Evolutionary conservation across 2,888 invertebrate species (phyloP).

Genomic region (Sepioteuthis lessoniana): DNA sequence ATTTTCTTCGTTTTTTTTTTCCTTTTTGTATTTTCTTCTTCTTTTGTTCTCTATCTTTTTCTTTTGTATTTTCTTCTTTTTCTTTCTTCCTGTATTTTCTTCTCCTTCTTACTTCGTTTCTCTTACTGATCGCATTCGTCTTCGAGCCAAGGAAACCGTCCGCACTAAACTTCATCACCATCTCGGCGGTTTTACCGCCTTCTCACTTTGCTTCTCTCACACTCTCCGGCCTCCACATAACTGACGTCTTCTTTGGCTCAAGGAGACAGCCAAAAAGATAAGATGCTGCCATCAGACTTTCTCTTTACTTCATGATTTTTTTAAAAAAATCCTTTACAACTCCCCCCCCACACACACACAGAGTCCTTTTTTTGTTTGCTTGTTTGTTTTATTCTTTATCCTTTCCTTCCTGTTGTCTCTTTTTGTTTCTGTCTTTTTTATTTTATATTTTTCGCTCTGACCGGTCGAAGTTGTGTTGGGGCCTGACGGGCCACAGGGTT

Average conservation of each 20-base stretch:
- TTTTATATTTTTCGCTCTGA: neutral
- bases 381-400: too few relatives aligned
- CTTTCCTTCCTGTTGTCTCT: neutral
- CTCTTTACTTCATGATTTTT: too few relatives aligned
- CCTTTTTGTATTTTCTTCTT: too few relatives aligned
- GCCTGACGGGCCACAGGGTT: neutral
- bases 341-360: neutral
- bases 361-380: neutral
- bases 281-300: neutral
- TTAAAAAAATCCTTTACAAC: too few relatives aligned
- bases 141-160: neutral
- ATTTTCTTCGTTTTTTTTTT: too few relatives aligned
- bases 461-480: neutral
- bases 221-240: neutral
- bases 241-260: neutral
- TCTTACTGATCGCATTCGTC: neutral
- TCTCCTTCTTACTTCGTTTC: neutral
- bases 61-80: too few relatives aligned
- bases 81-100: too few relatives aligned
- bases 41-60: too few relatives aligned
- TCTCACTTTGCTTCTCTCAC: too few relatives aligned
- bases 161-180: neutral
- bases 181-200: neutral
- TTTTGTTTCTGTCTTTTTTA: neutral
- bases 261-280: neutral